Evolutionary conservation across 2,888 invertebrate genomes (phyloP), one percentile per base, ranked within the genome.

Genomic region (Amorpha juglandis): DNA sequence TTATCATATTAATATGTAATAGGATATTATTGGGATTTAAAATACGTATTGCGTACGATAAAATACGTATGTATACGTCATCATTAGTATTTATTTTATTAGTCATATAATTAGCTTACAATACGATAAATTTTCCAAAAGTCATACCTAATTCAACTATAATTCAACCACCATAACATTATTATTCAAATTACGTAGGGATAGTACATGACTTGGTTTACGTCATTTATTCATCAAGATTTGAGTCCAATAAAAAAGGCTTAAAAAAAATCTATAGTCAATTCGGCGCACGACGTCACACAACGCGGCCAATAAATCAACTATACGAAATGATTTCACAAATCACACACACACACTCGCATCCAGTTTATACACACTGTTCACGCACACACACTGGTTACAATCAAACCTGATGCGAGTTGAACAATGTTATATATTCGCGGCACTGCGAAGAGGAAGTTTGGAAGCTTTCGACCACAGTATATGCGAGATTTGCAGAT

Each of bases 361-460:
- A 12, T 8, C 8, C 42, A 35, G 42, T 50, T 50, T 38, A 58
- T 62, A 53, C 55, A 64, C 58, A 27, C 27, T 27, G 27, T 27
- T 27, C 42, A 14, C n/a, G 38, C 64, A 21, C 65, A 53, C 65
- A 63, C 53, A 62, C 53, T 19, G 50, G 50, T 68, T 69, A 79
- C 77, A 79, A 79, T 80, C 82, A 87, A 89, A 90, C 89, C 88
- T 86, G 90, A 87, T 88, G 85, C 84, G 89, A 89, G 86, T 87
- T 89, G 82, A 85, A 86, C 88, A 86, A 86, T 89, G 87, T 83
- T 88, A 89, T 85, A 86, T 83, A 88, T 89, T 88, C 81, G 84
- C 84, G 80, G 81, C 75, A 73, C 74, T 79, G 83, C 75, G 84
- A 86, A 84, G 74, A 78, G 83, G 83, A 80, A 89, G 85, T 83